Conservation (phyloP, 2,797 vertebrate species). For the Alexandromys oeconomus region DNA sequence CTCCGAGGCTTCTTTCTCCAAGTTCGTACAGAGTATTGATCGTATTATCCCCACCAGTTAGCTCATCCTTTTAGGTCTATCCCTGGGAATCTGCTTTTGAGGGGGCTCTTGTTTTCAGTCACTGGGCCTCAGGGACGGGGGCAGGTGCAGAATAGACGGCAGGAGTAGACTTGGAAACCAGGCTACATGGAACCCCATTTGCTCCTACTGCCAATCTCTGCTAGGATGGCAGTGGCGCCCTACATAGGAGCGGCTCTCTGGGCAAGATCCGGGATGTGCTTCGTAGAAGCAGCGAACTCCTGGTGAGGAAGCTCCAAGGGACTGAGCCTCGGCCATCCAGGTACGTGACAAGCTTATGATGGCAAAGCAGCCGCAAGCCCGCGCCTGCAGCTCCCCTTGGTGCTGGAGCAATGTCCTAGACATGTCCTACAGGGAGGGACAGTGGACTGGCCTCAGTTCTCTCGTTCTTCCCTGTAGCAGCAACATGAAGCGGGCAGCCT, state of each 20-base stretch:
- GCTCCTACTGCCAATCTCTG: background rate
- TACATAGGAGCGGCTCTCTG: slow-evolving; percentile 95
- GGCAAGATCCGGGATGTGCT: slow-evolving; percentile 96
- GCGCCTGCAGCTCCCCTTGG: background rate
- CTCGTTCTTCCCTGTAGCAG: slow-evolving; percentile 85
- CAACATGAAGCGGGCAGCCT: slow-evolving; percentile 97
- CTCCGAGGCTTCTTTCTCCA: slow-evolving; percentile 40
- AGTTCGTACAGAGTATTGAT: background rate
- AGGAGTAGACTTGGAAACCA: background rate
- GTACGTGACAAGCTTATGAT: slow-evolving; percentile 16
- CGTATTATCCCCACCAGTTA: background rate
- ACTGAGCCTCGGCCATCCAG: slow-evolving; percentile 92
- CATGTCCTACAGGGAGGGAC: background rate
- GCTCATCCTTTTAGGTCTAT: background rate
- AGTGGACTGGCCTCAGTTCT: background rate
- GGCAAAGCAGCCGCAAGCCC: background rate
- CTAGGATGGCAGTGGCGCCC: slow-evolving; percentile 95
- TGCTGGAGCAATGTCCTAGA: slow-evolving; percentile 18
- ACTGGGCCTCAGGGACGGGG: background rate
- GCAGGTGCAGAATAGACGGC: background rate
- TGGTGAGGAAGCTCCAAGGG: slow-evolving; percentile 98
- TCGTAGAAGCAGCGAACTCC: slow-evolving; percentile 96
- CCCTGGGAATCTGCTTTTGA: background rate
- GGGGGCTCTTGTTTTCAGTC: background rate
- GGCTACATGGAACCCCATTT: background rate